phyloP scores from a whole-genome alignment of 1,140 invertebrate species.

The Pemphigus obesinymphae region DNA sequence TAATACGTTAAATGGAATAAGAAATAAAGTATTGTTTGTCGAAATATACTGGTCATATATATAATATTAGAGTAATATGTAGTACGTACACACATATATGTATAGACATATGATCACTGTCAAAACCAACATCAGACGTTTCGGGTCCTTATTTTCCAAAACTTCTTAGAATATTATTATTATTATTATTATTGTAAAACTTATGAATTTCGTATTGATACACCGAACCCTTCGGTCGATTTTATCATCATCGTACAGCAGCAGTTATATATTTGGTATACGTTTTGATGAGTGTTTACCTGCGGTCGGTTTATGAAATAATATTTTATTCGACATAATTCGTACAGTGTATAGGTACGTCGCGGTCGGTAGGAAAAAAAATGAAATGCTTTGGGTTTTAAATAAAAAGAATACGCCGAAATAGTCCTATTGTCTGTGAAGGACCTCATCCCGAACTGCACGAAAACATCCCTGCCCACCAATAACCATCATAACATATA shows the following conservation, averaged over 20 bases:
- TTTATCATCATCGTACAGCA: no score
- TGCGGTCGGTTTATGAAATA: background rate
- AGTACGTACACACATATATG: no score
- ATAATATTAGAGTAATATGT: no score
- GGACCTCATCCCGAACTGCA: background rate
- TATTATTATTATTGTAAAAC: background rate
- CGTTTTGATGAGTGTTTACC: background rate
- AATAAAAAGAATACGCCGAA: background rate
- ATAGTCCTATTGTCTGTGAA: constrained; percentile 2
- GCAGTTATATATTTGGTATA: no score
- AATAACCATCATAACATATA: constrained; percentile 22
- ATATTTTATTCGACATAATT: background rate
- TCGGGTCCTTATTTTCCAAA: background rate
- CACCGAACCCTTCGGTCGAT: background rate
- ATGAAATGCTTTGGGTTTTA: background rate
- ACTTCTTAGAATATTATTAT: background rate
- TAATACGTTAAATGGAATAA: background rate
- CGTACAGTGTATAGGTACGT: no score
- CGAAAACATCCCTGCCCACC: constrained; percentile 6
- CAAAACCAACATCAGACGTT: background rate
- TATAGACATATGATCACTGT: background rate
- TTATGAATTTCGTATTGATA: background rate
- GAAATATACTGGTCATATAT: background rate
- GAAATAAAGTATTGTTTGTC: background rate
- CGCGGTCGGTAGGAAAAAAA: background rate